Conservation (phyloP, 2,888 invertebrate genomes). For the Catocala nupta region DNA sequence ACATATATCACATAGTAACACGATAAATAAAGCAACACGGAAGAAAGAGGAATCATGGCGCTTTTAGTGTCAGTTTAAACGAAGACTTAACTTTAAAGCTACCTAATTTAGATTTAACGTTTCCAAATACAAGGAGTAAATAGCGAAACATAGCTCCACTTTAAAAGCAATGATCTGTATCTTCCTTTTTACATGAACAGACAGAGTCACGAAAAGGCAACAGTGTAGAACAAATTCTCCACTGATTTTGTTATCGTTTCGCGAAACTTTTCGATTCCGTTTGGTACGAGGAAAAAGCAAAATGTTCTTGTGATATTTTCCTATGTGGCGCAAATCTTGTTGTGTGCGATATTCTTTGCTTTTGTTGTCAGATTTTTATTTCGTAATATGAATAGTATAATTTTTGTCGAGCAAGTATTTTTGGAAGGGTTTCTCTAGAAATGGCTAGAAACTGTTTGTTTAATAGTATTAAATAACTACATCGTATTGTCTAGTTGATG, state of each 20-base stretch:
- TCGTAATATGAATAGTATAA: conserved; percentile 29
- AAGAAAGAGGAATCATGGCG: not conserved
- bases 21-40: too few relatives aligned
- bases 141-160: not conserved
- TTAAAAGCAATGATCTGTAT: conserved; percentile 14
- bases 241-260: conserved; percentile 41
- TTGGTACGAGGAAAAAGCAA: conserved; percentile 28
- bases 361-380: conserved; percentile 41
- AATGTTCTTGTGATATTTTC: conserved; percentile 38
- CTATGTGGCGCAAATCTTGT: conserved; percentile 35
- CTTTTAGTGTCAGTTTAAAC: conserved; percentile 3
- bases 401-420: conserved; percentile 26
- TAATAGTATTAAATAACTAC: too few relatives aligned
- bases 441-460: too few relatives aligned
- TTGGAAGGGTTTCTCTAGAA: not conserved
- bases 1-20: too few relatives aligned
- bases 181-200: conserved; percentile 5
- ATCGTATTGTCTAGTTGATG: too few relatives aligned
- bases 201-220: conserved; percentile 28
- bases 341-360: conserved; percentile 32
- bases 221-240: conserved; percentile 33
- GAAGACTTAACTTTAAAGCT: conserved; percentile 4
- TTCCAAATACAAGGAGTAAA: not conserved
- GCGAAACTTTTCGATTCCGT: conserved; percentile 37
- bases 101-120: conserved; percentile 16